phyloP scores from a whole-genome alignment of 2,888 invertebrate genomes.

The Melanostoma mellinum region DNA sequence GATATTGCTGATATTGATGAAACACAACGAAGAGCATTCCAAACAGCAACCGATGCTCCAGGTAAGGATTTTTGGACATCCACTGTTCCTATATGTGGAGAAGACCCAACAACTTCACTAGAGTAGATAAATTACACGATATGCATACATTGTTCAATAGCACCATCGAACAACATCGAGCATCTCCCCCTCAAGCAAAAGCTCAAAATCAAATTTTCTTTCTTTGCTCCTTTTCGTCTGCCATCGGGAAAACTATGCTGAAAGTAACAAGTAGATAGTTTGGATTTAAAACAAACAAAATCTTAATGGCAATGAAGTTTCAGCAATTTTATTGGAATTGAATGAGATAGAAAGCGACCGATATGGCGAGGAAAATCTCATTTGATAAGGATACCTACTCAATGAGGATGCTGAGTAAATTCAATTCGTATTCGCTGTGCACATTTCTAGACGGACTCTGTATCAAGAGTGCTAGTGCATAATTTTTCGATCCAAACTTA shows the following conservation, averaged over 20 bases:
- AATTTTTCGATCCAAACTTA: constrained; percentile 50
- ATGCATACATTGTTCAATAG: constrained; percentile 56
- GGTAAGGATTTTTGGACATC: constrained; percentile 31
- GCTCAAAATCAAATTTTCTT: constrained; percentile 65
- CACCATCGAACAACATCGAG: neutral
- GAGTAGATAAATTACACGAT: constrained; percentile 62
- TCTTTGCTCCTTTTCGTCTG: constrained; percentile 4
- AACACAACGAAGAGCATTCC: constrained; percentile 59
- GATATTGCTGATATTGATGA: constrained; percentile 55
- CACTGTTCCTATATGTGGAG: neutral
- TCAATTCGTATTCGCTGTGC: constrained; percentile 59
- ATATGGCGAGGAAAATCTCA: constrained; percentile 7
- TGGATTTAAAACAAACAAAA: constrained; percentile 51
- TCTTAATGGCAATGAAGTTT: constrained; percentile 53
- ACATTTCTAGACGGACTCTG: constrained; percentile 19
- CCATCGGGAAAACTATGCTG: neutral
- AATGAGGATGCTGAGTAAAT: constrained; percentile 45
- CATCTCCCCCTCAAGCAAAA: neutral
- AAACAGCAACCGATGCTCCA: constrained; percentile 40
- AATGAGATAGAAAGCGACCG: neutral
- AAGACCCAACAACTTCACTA: constrained; percentile 9
- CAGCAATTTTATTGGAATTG: constrained; percentile 45
- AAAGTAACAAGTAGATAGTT: constrained; percentile 61
- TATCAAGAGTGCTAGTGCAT: constrained; percentile 38
- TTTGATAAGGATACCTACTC: constrained; percentile 37